Evolutionary conservation across 2,797 vertebrate genomes (phyloP).

Genomic region (Ibycter americanus): DNA sequence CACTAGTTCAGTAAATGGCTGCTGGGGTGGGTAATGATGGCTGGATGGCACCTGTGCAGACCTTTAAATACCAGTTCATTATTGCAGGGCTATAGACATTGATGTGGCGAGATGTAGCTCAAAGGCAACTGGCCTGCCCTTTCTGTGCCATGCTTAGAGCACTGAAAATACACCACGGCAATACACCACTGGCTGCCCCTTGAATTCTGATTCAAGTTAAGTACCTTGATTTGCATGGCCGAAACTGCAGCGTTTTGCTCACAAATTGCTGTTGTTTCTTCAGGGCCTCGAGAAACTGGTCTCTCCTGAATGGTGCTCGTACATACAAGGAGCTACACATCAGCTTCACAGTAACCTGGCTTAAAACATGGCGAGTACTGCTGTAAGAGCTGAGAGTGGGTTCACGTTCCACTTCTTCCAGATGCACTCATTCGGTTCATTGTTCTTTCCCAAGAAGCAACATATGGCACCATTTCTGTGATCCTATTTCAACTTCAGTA

Average conservation of each 20-base stretch:
- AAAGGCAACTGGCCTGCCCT: not conserved
- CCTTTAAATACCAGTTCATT: no score
- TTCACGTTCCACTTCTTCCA: not conserved
- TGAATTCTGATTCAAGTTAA: not conserved
- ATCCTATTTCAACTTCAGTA: not conserved
- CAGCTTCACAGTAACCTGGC: not conserved
- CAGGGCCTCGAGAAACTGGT: not conserved
- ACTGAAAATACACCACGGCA: not conserved
- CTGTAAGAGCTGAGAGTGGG: not conserved
- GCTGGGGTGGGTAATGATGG: not conserved
- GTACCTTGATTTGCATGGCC: not conserved
- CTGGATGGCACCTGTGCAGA: not conserved
- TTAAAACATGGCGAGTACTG: not conserved
- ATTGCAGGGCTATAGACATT: not conserved
- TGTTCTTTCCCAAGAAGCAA: not conserved
- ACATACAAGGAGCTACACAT: not conserved
- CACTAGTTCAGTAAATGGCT: not conserved
- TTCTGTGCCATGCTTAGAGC: no score
- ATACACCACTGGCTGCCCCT: accelerated
- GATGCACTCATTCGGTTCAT: not conserved
- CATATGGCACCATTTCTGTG: not conserved
- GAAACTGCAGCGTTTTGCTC: not conserved
- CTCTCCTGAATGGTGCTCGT: accelerated
- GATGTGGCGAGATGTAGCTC: not conserved
- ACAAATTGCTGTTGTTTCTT: not conserved